Conservation (phyloP, 1,140 invertebrate species). For the Heliconius eleuchia region DNA sequence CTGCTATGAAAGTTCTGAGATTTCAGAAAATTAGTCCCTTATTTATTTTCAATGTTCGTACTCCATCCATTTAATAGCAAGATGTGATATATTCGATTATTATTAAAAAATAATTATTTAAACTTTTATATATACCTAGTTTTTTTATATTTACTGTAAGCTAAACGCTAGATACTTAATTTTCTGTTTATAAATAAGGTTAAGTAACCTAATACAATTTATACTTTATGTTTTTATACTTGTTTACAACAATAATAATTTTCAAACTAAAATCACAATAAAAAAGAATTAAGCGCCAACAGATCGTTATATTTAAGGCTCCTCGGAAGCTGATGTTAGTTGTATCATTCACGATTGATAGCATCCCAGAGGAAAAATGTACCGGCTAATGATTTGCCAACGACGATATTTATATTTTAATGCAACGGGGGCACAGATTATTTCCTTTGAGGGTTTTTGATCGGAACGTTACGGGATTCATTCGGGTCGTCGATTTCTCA, state of each 20-base stretch:
- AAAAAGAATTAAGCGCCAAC: not conserved
- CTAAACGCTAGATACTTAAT: too few species aligned
- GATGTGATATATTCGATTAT: too few species aligned
- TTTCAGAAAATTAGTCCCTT: not conserved
- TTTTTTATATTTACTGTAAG: too few species aligned
- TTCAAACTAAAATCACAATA: not conserved
- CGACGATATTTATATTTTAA: conserved; percentile 78
- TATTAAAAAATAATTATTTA: too few species aligned
- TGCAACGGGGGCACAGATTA: conserved; percentile 68
- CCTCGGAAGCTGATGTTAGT: conserved; percentile 22
- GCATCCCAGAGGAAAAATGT: conserved; percentile 63
- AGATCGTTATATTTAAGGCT: conserved; percentile 24
- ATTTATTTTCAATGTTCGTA: not conserved
- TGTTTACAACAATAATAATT: too few species aligned
- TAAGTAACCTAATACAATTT: too few species aligned
- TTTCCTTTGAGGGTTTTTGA: conserved; percentile 73
- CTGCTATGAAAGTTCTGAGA: not conserved
- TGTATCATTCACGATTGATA: conserved; percentile 58
- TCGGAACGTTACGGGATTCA: conserved; percentile 46
- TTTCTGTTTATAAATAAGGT: too few species aligned
- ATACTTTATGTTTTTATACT: too few species aligned
- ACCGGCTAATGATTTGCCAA: conserved; percentile 78
- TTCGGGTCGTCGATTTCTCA: conserved; percentile 41
- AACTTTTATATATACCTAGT: too few species aligned
- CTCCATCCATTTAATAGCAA: too few species aligned